Conservation (phyloP, 2,888 invertebrate species). For the Drosophila melanosoma region DNA sequence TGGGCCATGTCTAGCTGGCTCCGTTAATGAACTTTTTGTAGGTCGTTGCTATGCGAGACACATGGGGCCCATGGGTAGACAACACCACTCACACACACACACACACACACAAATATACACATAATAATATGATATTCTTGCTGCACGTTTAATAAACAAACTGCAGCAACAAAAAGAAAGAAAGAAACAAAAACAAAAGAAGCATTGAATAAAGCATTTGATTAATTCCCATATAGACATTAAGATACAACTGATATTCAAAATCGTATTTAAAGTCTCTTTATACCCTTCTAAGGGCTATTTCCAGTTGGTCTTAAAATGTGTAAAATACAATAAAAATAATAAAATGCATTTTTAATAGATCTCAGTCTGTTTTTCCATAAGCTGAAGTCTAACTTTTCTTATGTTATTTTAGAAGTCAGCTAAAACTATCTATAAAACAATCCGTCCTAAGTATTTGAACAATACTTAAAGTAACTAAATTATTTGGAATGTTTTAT, state of each 20-base stretch:
- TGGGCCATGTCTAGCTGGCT: constrained; percentile 85
- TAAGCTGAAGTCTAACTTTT: neutral
- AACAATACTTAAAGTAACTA: too few species aligned
- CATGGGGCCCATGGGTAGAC: constrained; percentile 47
- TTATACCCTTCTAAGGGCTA: neutral
- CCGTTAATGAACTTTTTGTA: constrained; percentile 86
- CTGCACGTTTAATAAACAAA: constrained; percentile 40
- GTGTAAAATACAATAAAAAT: too few species aligned
- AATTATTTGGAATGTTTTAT: neutral
- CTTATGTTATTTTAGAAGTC: neutral
- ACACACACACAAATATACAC: constrained; percentile 8
- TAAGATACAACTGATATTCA: constrained; percentile 29
- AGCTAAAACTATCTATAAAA: neutral
- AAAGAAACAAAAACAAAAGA: neutral
- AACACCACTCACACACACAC: constrained; percentile 19
- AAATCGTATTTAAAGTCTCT: constrained; percentile 43
- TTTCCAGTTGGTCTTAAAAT: constrained; percentile 7
- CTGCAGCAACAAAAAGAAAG: constrained; percentile 4
- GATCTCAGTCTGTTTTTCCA: neutral
- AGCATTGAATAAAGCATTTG: constrained; percentile 35
- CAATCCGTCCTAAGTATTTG: neutral
- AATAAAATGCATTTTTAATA: neutral
- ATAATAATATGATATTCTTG: constrained; percentile 42
- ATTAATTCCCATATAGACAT: constrained; percentile 27
- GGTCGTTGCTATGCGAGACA: constrained; percentile 83